phyloP scores from a whole-genome alignment of 2,797 vertebrate species.

The Cyprinodon diabolis region DNA sequence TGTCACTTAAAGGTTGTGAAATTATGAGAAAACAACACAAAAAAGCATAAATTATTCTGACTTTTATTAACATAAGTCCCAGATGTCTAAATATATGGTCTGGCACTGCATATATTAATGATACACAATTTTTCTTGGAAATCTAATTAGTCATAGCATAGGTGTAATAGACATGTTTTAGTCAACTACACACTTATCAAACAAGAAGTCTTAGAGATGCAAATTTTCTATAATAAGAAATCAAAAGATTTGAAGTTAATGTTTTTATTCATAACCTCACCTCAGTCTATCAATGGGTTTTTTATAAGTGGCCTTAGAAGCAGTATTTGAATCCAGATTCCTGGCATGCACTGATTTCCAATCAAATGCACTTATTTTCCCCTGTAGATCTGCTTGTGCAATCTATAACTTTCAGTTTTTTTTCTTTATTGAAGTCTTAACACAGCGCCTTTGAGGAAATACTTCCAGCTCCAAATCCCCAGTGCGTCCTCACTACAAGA shows the following conservation, averaged over 20 bases:
- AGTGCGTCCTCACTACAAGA: constrained; percentile 72
- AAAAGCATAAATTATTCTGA: not conserved
- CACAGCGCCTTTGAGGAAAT: constrained; percentile 75
- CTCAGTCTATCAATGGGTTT: constrained; percentile 18
- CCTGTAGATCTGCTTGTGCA: constrained; percentile 52
- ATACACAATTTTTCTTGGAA: constrained; percentile 56
- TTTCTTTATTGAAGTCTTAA: constrained; percentile 70
- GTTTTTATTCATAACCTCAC: not conserved
- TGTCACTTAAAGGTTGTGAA: not conserved
- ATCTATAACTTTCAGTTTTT: constrained; percentile 68
- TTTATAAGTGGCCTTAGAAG: constrained; percentile 23
- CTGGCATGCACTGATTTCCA: constrained; percentile 52
- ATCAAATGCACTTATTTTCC: constrained; percentile 62
- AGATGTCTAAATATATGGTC: not conserved
- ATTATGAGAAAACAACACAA: not conserved
- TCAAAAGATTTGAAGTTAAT: constrained; percentile 2
- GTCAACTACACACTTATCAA: not conserved
- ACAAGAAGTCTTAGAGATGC: not conserved
- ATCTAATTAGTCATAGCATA: constrained; percentile 60
- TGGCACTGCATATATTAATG: not conserved
- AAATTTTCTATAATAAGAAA: not conserved
- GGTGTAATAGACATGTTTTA: constrained; percentile 20
- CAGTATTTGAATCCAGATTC: constrained; percentile 45
- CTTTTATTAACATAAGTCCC: not conserved
- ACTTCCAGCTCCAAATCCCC: constrained; percentile 68